Base-by-base conservation (phyloP, 2,888 invertebrate species). In the Lasioglossum morio region DNA sequence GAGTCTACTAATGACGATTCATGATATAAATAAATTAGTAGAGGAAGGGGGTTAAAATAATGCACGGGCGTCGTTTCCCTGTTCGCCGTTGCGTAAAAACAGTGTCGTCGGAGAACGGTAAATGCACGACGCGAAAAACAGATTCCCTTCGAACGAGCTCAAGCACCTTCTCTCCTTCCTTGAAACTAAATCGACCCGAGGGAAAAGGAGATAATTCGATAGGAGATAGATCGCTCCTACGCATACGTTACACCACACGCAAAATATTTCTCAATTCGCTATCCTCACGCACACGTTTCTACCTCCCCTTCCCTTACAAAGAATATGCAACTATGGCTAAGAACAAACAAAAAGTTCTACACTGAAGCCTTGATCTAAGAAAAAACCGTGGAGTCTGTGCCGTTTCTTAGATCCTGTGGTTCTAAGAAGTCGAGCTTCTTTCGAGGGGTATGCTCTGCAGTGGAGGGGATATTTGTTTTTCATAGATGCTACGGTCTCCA, bases 1-100 rank as follows among this genome's bases (percentile, higher is more conserved):
- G 43, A 43, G 43, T 43, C 43, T 43, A 4, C 14, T 43, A 14
- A 43, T 34, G 70, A 72, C 23, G 53, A 78, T 63, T 63, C 63
- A 78, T 53, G 43, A 63, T n/a, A 34, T 40, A 77, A 84, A 85
- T 85, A 85, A 85, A 79, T 85, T 79, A 72, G 34, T 19, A 53
- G 72, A 34, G 40, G 57, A 30, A 30, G 30, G 40, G 48, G 16
- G 14, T 34, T 72, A 63, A 69, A 40, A 43, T 72, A 72, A 46
- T 46, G 37, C 57, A 77, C 48, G 57, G 16, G n/a, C n/a, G 53
- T 77, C 73, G 66, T 43, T 82, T 43, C 48, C 43, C 48, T 66
- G 30, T 40, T 57, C 27, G 60, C 30, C 27, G 48, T 66, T 72
- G 34, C 48, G 37, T 34, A 53, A 19, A 34, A 76, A 46, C 16